phyloP scores from a whole-genome alignment of 2,797 vertebrate genomes.

The Hydrocynus forskahlii region DNA sequence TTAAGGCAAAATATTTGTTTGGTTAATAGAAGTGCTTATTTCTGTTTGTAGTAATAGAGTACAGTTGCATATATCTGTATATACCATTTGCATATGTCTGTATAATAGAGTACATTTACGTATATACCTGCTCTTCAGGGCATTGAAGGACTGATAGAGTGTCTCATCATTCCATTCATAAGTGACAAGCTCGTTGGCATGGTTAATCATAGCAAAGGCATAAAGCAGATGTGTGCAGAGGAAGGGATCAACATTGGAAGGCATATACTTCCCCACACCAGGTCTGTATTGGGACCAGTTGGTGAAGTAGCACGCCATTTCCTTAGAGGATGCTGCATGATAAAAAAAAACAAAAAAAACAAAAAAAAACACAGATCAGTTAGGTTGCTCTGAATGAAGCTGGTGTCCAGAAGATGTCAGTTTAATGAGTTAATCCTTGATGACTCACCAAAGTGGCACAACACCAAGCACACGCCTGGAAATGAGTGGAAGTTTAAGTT shows the following conservation, averaged over 20 bases:
- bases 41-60: background rate
- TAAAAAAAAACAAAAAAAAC: constrained; percentile 16
- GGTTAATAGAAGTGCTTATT: background rate
- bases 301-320: constrained; percentile 81
- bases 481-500: background rate
- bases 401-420: background rate
- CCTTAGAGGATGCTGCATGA: constrained; percentile 70
- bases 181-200: constrained; percentile 68
- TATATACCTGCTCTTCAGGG: constrained; percentile 71
- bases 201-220: constrained; percentile 74
- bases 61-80: no score
- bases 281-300: constrained; percentile 77
- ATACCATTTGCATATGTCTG: no score
- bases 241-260: constrained; percentile 73
- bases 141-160: constrained; percentile 71
- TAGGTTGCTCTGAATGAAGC: background rate
- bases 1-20: background rate
- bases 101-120: no score
- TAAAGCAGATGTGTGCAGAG: constrained; percentile 84
- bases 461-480: constrained; percentile 70
- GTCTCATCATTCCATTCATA: constrained; percentile 70
- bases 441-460: constrained; percentile 58
- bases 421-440: background rate
- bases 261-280: constrained; percentile 65
- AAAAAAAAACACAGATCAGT: background rate